Percentiles rank a stretch among this genome's conserved stretches.
Conservation (phyloP, 2,113 vertebrate genomes). For the Xiphophorus maculatus region DNA sequence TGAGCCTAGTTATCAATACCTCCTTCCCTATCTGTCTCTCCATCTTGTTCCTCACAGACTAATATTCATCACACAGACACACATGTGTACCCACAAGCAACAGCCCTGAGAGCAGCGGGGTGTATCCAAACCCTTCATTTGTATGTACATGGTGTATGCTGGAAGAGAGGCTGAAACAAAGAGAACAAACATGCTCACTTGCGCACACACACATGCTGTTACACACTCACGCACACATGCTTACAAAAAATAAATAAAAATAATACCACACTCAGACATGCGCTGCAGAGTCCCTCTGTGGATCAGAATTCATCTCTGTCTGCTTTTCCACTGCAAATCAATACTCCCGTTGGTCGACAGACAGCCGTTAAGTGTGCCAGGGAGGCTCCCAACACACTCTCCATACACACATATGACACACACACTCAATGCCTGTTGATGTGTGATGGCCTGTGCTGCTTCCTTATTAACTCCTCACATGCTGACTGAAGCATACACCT, state of each 20-base stretch:
- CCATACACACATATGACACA: conserved; percentile 30
- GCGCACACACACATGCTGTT: conserved; percentile 3
- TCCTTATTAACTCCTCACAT: conserved; percentile 82
- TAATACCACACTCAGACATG: conserved; percentile 41
- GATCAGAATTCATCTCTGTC: conserved; percentile 77
- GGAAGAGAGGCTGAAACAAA: conserved; percentile 68
- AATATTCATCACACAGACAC: conserved; percentile 51
- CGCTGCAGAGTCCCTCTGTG: conserved; percentile 56
- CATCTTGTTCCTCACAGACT: conserved; percentile 23
- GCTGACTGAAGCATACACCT: conserved; percentile 74
- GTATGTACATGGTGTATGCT: conserved; percentile 73
- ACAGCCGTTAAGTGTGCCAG: conserved; percentile 70
- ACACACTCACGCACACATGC: conserved; percentile 13
- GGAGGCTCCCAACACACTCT: conserved; percentile 54
- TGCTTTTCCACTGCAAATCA: conserved; percentile 76
- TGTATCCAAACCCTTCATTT: conserved; percentile 79
- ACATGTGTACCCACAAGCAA: conserved; percentile 41
- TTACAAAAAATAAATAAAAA: conserved; percentile 18
- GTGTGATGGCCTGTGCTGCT: conserved; percentile 73
- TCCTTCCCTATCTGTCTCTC: conserved; percentile 43
- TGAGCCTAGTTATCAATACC: conserved; percentile 58
- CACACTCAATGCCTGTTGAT: conserved; percentile 69
- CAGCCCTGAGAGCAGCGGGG: conserved; percentile 67
- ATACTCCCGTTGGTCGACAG: conserved; percentile 68
- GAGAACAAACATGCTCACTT: conserved; percentile 66